These are phyloP conservation scores for Hippocampus barbouri DNA, from an alignment of 2,113 vertebrate species.

Conservation along the genomic window DNA sequence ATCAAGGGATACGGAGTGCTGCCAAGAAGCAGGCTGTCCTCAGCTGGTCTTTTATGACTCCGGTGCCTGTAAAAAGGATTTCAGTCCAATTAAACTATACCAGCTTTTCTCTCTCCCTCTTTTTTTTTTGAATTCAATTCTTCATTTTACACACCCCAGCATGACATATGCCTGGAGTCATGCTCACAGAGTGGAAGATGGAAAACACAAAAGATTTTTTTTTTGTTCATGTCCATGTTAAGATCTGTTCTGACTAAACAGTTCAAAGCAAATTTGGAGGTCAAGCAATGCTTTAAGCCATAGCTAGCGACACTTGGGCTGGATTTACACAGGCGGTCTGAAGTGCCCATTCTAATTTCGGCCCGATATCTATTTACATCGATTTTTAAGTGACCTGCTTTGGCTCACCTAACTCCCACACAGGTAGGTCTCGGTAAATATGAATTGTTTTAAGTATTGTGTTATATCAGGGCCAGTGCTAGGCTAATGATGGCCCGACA, in stretches of 20 bases:
- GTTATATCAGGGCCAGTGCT: no score
- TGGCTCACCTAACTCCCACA: no score
- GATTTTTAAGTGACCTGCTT: no score
- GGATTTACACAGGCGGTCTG: not conserved
- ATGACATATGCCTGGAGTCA: slow-evolving; percentile 33
- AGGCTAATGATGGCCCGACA: no score
- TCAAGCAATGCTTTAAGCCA: not conserved
- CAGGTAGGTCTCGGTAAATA: no score
- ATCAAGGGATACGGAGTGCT: slow-evolving; percentile 53
- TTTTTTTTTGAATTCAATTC: slow-evolving; percentile 23
- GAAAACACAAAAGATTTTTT: not conserved
- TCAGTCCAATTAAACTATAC: slow-evolving; percentile 59
- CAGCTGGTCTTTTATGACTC: slow-evolving; percentile 62
- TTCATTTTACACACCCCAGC: slow-evolving; percentile 31
- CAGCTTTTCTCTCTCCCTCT: slow-evolving; percentile 15
- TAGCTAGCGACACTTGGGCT: not conserved
- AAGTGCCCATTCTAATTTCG: not conserved
- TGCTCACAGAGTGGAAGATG: slow-evolving; percentile 18
- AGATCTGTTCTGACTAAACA: not conserved
- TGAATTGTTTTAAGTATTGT: no score
- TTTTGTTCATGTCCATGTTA: not conserved
- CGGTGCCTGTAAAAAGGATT: slow-evolving; percentile 59
- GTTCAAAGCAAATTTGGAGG: no score
- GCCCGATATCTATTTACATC: not conserved
- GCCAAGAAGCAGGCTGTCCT: slow-evolving; percentile 56